Conservation (phyloP, 2,888 invertebrate species). For the Polietes domitor region DNA sequence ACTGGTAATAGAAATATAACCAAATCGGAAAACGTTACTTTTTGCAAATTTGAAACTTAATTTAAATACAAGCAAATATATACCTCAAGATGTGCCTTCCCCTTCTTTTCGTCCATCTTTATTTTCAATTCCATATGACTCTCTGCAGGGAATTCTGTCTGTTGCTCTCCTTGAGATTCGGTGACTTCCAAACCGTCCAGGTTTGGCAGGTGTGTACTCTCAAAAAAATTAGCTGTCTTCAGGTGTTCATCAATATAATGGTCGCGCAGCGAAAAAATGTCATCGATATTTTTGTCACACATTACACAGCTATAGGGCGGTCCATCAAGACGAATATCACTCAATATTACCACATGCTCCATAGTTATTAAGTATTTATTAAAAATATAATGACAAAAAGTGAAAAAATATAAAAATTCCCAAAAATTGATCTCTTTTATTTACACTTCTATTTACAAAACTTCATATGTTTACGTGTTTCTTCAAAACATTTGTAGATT, state of each 20-base stretch:
- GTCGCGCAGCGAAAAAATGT: background rate
- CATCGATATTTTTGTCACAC: background rate
- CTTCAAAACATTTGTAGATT: too few species aligned
- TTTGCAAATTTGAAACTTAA: background rate
- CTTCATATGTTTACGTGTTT: too few species aligned
- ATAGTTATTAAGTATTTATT: background rate
- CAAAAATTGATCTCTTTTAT: too few species aligned
- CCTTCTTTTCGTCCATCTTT: background rate
- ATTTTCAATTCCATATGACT: too few species aligned
- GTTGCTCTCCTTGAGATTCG: background rate
- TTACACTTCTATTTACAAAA: too few species aligned
- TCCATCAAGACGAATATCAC: background rate
- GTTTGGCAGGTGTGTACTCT: too few species aligned
- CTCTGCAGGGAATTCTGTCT: too few species aligned
- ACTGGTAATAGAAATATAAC: conserved; percentile 47
- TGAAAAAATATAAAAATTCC: background rate
- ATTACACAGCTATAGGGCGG: too few species aligned
- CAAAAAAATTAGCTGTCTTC: background rate
- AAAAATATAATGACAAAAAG: background rate
- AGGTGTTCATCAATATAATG: background rate
- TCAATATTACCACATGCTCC: background rate
- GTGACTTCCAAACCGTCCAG: background rate
- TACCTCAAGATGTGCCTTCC: background rate
- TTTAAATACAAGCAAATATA: background rate
- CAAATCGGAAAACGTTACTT: background rate